Evolutionary conservation across 2,888 invertebrate species (phyloP), one percentile per base, ranked within the genome.

Genomic region (Hedya salicella): DNA sequence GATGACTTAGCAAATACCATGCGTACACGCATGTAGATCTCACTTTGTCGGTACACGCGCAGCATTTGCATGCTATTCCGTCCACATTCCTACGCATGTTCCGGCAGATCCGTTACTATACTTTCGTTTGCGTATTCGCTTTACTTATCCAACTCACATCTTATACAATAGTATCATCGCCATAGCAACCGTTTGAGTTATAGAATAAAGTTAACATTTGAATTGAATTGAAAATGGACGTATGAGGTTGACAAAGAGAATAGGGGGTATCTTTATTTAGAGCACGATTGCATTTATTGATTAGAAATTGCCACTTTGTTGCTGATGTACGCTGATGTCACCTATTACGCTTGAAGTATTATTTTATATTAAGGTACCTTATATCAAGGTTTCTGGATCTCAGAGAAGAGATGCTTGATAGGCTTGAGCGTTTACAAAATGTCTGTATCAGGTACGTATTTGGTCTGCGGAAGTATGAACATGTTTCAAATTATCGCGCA

Each of bases 301-400:
- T 88, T 88, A 88, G 88, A 88, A 89, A 89, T 81, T 85, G 83
- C 79, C 75, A 75, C 81, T 77, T 70, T 68, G 71, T 71, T 19
- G 36, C 70, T 73, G 75, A 75, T 78, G 78, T 75, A 71, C 17
- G 70, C 78, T 87, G 86, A 88, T 87, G 88, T 89, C 87, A 87
- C 75, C 76, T 11, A 19, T 56, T 56, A 49, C 57, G 42, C 19
- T 32, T 36, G 36, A 36, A 36, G 36, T 11, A 36, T 36, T 1
- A 36, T 36, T 36, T 11, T 36, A 11, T 36, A 11, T 11, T 9
- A 11, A 2, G 11, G 36, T 36, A 36, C 9, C 9, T 6, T 36
- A 36, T 36, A 36, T 11, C 25, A 25, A 25, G 25, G 25, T n/a
- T n/a, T n/a, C n/a, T n/a, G n/a, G n/a, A n/a, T n/a, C n/a, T n/a